Evolutionary conservation across 2,888 invertebrate genomes (phyloP), one percentile per base, ranked within the genome.

Genomic region (Mechanitis messenoides): DNA sequence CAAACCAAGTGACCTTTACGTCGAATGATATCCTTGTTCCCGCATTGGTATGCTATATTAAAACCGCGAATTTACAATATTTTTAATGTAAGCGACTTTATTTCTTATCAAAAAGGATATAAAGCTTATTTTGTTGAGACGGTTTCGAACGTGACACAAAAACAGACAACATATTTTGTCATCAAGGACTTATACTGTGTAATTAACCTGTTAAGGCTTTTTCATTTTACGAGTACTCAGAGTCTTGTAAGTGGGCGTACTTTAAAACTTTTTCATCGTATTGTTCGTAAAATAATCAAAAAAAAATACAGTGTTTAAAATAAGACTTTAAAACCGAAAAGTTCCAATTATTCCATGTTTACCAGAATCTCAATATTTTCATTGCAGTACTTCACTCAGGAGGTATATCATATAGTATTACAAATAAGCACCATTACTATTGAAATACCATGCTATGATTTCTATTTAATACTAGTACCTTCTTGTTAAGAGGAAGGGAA

Each of bases 1-100:
- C 85, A 84, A 83, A 83, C 83, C 83, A 78, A 83, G 82, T 85
- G 85, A 88, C 89, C 90, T 90, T 90, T 88, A 68, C 79, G 72
- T 74, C 80, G 80, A 81, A 80, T 80, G 81, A 85, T 86, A 88
- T 88, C 88, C 88, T 87, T 83, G 88, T 87, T 86, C 81, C 83
- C 76, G 74, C 80, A 74, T 65, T 72, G 77, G 74, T 73, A 76
- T 76, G 76, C 77, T 74, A 76, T 79, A 81, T 80, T 74, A 74
- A 80, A 79, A 83, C 71, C 78, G 75, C 76, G 73, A 74, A 80
- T 76, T 77, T 76, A 72, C 74, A 69, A 70, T 71, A 71, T 69
- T 68, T 70, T 62, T 45, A 45, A 60, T 53, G 42, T 59, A 33
- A 2, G 45, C 61, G 42, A 67, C 61, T 57, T 45, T 60, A 20